Conservation (phyloP, 2,797 vertebrate species). For the Selene dorsalis region DNA sequence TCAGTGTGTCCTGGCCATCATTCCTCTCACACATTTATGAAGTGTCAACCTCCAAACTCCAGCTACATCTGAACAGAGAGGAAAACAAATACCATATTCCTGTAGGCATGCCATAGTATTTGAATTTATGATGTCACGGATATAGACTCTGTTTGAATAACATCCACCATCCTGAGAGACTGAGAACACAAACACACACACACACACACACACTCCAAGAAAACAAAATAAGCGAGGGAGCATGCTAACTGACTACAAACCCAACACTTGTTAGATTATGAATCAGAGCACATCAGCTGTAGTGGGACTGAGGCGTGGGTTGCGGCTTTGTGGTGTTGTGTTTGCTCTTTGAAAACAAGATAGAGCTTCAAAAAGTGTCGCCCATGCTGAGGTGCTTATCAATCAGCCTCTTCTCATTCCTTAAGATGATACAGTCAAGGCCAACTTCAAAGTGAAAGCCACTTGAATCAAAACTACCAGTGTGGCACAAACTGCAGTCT, state of each 20-base stretch:
- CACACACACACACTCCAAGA: slow-evolving; percentile 5
- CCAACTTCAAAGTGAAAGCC: slow-evolving; percentile 14
- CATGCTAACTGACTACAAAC: slow-evolving; percentile 10
- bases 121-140: slow-evolving; percentile 3
- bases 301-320: slow-evolving; percentile 11
- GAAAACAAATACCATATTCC: not conserved
- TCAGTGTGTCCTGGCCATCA: slow-evolving; percentile 1
- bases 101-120: not conserved
- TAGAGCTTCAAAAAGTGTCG: slow-evolving; percentile 3
- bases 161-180: not conserved
- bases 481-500: not conserved
- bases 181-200: slow-evolving; percentile 4
- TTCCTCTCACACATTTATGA: slow-evolving; percentile 3
- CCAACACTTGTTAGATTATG: slow-evolving; percentile 8
- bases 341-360: slow-evolving; percentile 46
- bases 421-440: slow-evolving; percentile 20
- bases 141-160: slow-evolving; percentile 17
- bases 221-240: slow-evolving; percentile 25
- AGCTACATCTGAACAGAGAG: not conserved
- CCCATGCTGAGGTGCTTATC: slow-evolving; percentile 13
- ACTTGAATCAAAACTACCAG: slow-evolving; percentile 4
- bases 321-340: slow-evolving; percentile 22
- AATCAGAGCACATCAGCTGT: slow-evolving; percentile 43
- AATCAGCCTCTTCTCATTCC: slow-evolving; percentile 33
- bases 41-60: slow-evolving; percentile 8